phyloP scores from a whole-genome alignment of 2,888 invertebrate genomes.

The Tuberolachnus salignus region DNA sequence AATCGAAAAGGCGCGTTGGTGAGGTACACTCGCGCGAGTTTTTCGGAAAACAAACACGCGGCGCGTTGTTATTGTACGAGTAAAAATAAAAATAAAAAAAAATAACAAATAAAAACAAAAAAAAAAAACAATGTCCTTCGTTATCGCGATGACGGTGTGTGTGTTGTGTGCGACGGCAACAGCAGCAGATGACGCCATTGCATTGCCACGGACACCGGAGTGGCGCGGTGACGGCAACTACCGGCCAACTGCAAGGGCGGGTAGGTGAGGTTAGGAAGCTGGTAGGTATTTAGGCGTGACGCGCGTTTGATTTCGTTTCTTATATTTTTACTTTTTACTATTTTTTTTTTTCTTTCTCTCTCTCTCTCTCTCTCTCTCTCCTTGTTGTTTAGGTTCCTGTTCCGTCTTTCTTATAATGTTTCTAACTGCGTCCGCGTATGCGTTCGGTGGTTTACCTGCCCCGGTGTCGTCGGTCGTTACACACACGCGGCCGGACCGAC shows the following conservation, averaged over 20 bases:
- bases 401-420: no score
- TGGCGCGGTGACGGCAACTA: neutral
- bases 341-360: neutral
- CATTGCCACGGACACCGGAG: neutral
- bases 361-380: no score
- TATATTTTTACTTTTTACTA: neutral
- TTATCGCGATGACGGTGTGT: neutral
- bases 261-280: neutral
- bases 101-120: no score
- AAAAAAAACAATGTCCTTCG: constrained; percentile 11
- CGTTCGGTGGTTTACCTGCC: no score
- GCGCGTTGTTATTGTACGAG: no score
- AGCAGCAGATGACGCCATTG: neutral
- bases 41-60: neutral
- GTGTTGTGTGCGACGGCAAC: neutral
- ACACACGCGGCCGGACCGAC: no score
- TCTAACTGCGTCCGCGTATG: no score
- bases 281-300: neutral
- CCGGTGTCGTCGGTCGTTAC: no score
- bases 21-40: no score
- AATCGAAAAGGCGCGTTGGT: neutral
- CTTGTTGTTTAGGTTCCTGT: no score
- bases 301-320: constrained; percentile 24
- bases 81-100: neutral
- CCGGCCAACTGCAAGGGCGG: neutral